Evolutionary conservation across 2,888 invertebrate species (phyloP), one percentile per base, ranked within the genome.

Genomic region (Tryphoninae sp.): DNA sequence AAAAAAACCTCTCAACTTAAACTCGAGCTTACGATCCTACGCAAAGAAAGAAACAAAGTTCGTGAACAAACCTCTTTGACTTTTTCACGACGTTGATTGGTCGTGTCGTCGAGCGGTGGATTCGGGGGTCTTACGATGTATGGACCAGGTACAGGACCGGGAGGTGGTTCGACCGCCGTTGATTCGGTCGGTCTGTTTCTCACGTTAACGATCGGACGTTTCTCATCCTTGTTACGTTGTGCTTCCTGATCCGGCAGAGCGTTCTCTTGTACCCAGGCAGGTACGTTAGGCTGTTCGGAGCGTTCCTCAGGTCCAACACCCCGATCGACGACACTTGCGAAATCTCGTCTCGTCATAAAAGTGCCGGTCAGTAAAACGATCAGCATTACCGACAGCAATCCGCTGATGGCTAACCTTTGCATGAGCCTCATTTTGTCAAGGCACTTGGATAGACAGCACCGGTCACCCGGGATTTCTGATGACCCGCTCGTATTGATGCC

Each of bases 351-450:
- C 69, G 90, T 89, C 69, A 91, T 88, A 81, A 91, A 88, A 59
- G 90, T 88, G 0, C 91, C 91, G 72, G 90, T 91, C 26, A 91
- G 81, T 22, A 91, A 87, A 58, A 91, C 88, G 79, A 91, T 90
- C 85, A 91, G 84, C 88, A 91, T 90, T 53, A 91, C 89, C 82
- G 90, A 90, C 86, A 91, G 85, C 59, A 91, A 88, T 59, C 91
- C 91, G 89, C 91, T 91, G 83, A 91, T 87, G 83, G 91, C 91
- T 71, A 91, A 69, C 83, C 91, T 89, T 83, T 91, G 91, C 88
- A 91, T 89, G 68, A 91, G 85, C 83, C 91, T 87, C 91, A 90
- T 91, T 74, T 89, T 87, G 89, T 85, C 83, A 80, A 84, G 81
- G 85, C 86, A 87, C 84, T 87, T 87, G 85, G 84, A 78, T 86